Evolutionary conservation across 1,140 invertebrate genomes (phyloP).

Genomic region (Delia radicum): DNA sequence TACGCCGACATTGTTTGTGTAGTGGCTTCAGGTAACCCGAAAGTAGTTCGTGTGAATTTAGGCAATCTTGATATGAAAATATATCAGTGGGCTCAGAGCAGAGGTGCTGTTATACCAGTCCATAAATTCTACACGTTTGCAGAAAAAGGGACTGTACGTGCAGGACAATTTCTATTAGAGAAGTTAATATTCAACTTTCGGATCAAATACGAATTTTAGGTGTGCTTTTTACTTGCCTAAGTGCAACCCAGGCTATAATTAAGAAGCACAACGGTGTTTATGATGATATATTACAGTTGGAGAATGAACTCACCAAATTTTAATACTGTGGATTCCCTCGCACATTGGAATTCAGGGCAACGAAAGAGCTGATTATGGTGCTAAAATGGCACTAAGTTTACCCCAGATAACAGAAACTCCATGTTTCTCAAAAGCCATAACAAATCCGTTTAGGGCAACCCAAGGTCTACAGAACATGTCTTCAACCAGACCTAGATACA

Average conservation of each 20-base stretch:
- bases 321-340: constrained; percentile 12
- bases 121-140: neutral
- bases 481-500: neutral
- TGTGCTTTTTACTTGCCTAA: neutral
- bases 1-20: neutral
- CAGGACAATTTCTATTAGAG: neutral
- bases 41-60: neutral
- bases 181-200: neutral
- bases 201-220: neutral
- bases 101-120: neutral
- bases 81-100: neutral
- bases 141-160: neutral
- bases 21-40: neutral
- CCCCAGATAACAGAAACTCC: neutral
- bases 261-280: neutral
- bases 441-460: neutral
- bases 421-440: neutral
- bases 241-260: neutral
- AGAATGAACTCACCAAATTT: constrained; percentile 1
- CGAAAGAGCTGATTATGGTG: neutral
- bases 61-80: neutral
- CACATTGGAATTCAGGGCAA: neutral
- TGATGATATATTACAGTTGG: neutral
- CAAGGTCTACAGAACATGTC: neutral
- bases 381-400: neutral